phyloP scores from a whole-genome alignment of 2,888 invertebrate genomes.

The Linnaemya tessellans region DNA sequence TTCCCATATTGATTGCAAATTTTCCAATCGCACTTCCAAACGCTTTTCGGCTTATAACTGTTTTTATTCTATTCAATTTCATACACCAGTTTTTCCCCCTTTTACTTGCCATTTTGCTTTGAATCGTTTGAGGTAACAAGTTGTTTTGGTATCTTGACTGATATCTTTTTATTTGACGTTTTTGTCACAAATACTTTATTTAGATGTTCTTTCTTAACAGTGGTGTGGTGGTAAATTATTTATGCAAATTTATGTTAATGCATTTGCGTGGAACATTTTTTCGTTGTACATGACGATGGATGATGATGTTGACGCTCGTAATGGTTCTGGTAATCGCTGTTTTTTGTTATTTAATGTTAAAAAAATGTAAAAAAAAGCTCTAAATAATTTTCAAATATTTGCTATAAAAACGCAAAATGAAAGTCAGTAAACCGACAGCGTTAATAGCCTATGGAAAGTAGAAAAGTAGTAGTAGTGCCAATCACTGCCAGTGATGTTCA shows the following conservation, averaged over 20 bases:
- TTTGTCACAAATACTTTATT: conserved; percentile 52
- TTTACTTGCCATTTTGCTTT: not conserved
- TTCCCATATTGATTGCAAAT: too few relatives aligned
- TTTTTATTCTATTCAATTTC: conserved; percentile 5
- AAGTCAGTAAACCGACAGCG: conserved; percentile 13
- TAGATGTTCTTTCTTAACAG: conserved; percentile 33
- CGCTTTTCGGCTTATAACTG: not conserved
- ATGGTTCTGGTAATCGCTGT: not conserved
- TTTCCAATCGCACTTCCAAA: too few relatives aligned
- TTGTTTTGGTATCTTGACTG: not conserved
- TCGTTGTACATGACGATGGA: conserved; percentile 26
- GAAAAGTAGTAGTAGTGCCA: too few relatives aligned
- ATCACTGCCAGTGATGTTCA: too few relatives aligned
- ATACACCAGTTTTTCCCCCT: not conserved
- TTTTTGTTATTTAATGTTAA: not conserved
- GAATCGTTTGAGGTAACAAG: not conserved
- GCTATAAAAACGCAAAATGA: not conserved
- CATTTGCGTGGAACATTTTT: conserved; percentile 22
- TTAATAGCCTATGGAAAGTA: not conserved
- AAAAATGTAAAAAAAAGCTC: too few relatives aligned
- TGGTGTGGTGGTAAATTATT: conserved; percentile 19
- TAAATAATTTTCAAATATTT: conserved; percentile 14
- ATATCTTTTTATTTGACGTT: not conserved
- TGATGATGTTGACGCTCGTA: conserved; percentile 5
- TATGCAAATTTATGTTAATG: conserved; percentile 70